A percentile compares a stretch with the other conserved stretches of the same genome.
phyloP scores from a whole-genome alignment of 2,797 vertebrate species.

The Malurus leucopterus region DNA sequence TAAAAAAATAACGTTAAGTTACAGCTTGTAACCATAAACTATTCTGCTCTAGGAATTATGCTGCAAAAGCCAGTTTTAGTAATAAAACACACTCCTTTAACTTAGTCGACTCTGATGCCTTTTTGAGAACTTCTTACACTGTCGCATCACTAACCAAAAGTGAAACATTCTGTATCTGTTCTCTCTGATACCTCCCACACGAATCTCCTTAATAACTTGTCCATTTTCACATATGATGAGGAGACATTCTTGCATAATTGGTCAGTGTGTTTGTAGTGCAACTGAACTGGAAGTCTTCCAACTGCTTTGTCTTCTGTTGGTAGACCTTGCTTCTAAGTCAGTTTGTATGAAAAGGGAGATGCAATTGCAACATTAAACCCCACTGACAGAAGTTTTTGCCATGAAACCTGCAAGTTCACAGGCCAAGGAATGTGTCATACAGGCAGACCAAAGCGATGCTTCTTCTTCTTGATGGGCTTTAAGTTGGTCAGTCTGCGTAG shows the following conservation, averaged over 20 bases:
- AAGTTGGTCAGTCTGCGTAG: constrained; percentile 84
- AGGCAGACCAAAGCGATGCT: constrained; percentile 90
- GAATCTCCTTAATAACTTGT: background rate
- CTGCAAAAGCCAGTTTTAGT: constrained; percentile 72
- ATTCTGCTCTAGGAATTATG: constrained; percentile 68
- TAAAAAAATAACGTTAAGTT: constrained; percentile 73
- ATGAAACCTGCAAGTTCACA: constrained; percentile 26
- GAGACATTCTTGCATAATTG: constrained; percentile 71
- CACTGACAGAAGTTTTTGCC: constrained; percentile 32
- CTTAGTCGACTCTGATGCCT: constrained; percentile 35
- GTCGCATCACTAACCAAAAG: background rate
- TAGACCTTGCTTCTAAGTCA: constrained; percentile 38
- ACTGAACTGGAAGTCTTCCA: constrained; percentile 61
- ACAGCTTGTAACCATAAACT: constrained; percentile 69
- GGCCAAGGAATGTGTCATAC: constrained; percentile 77
- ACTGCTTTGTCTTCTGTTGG: background rate
- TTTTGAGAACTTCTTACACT: constrained; percentile 27
- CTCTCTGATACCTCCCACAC: background rate
- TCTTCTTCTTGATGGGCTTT: constrained; percentile 91
- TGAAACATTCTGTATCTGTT: background rate
- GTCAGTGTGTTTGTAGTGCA: constrained; percentile 76
- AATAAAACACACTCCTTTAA: constrained; percentile 66
- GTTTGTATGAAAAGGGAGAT: constrained; percentile 44
- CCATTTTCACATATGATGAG: background rate
- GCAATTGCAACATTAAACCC: constrained; percentile 35